A percentile compares a stretch with the other conserved stretches of the same genome.
These are phyloP conservation scores for Aphyosemion australe DNA, from an alignment of 2,113 vertebrate genomes.

Conservation along the genomic window DNA sequence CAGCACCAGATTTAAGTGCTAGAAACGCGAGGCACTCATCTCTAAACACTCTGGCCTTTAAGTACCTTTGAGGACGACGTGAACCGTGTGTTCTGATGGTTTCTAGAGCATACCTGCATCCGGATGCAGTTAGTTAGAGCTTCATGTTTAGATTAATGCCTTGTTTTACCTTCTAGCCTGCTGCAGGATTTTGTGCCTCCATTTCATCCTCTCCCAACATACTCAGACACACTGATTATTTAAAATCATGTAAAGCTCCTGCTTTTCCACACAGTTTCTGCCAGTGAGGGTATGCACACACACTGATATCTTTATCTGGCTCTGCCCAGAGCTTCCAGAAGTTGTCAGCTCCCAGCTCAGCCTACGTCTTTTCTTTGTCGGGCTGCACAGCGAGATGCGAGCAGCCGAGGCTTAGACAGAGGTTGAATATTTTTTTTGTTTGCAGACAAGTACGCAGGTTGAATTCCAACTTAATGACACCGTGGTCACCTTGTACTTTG, in stretches of 20 bases:
- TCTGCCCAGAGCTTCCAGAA: slow-evolving; percentile 45
- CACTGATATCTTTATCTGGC: slow-evolving; percentile 60
- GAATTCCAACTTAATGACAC: slow-evolving; percentile 23
- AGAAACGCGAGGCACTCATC: background rate
- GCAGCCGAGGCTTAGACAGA: slow-evolving; percentile 16
- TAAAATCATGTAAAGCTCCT: slow-evolving; percentile 29
- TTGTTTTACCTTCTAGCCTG: background rate
- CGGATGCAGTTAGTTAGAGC: background rate
- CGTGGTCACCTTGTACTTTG: slow-evolving; percentile 11
- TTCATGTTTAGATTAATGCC: background rate
- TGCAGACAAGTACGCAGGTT: slow-evolving; percentile 18
- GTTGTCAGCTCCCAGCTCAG: slow-evolving; percentile 45
- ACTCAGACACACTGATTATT: slow-evolving; percentile 26
- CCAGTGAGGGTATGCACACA: slow-evolving; percentile 12
- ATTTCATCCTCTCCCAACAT: slow-evolving; percentile 5
- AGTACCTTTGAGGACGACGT: too few species aligned
- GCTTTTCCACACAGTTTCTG: slow-evolving; percentile 29
- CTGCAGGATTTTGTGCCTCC: background rate
- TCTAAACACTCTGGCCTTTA: background rate
- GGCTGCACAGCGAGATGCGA: slow-evolving; percentile 21
- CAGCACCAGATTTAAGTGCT: background rate
- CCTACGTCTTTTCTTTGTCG: slow-evolving; percentile 35
- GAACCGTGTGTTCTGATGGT: background rate
- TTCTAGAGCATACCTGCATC: background rate
- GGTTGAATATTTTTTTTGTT: slow-evolving; percentile 2